These are phyloP conservation scores for Drosophila leonis DNA, from an alignment of 2,888 invertebrate species.

Conservation along the genomic window DNA sequence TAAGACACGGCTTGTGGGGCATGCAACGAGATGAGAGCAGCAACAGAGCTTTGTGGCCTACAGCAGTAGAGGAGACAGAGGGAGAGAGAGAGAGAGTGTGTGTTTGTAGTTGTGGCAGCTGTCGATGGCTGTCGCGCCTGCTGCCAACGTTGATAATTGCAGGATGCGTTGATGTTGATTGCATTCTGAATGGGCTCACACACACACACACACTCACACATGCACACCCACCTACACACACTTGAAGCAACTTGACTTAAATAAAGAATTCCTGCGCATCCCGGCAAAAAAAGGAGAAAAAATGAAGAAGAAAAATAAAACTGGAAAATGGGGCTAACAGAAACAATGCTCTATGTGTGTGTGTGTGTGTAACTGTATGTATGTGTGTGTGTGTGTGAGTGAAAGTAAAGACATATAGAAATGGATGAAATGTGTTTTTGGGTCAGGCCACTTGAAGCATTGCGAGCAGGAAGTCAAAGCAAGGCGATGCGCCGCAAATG, in stretches of 20 bases:
- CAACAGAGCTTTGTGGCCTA: neutral
- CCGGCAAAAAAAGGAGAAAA: constrained; percentile 46
- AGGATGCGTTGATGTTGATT: constrained; percentile 81
- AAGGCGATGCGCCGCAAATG: constrained; percentile 39
- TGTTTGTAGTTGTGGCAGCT: constrained; percentile 30
- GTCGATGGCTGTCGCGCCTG: constrained; percentile 30
- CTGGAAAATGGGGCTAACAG: constrained; percentile 68
- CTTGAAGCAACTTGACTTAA: constrained; percentile 75
- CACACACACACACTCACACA: constrained; percentile 15
- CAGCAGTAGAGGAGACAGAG: neutral
- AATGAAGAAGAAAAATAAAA: constrained; percentile 22
- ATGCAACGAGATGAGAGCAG: constrained; percentile 32
- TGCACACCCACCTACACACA: constrained; percentile 27
- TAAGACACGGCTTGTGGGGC: constrained; percentile 40
- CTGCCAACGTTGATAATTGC: constrained; percentile 75
- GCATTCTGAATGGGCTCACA: constrained; percentile 67
- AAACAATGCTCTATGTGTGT: constrained; percentile 58
- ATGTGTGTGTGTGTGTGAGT: constrained; percentile 48
- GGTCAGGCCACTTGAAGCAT: constrained; percentile 81
- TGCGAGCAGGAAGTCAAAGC: constrained; percentile 61
- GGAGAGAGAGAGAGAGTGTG: neutral
- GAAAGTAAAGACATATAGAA: constrained; percentile 80
- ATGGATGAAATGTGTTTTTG: constrained; percentile 82
- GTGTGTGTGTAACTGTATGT: constrained; percentile 14
- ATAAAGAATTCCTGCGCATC: constrained; percentile 78